These are phyloP conservation scores for Cynopterus sphinx DNA, from an alignment of 2,797 vertebrate species.

Conservation along the genomic window DNA sequence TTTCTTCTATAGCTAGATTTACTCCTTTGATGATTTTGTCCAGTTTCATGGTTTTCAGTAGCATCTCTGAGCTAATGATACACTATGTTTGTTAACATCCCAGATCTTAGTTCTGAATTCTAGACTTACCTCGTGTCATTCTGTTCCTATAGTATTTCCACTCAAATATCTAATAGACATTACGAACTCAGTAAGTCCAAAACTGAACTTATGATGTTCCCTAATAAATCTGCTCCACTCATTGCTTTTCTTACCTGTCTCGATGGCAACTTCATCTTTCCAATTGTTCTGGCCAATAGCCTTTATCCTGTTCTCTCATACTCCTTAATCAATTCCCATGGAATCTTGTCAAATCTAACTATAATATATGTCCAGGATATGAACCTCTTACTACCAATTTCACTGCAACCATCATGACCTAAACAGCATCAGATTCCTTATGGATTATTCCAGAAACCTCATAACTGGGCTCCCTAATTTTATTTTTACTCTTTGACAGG, in stretches of 20 bases:
- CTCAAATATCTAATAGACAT: neutral
- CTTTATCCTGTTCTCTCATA: neutral
- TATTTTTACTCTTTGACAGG: neutral
- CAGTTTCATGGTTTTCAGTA: neutral
- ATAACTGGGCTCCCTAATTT: neutral
- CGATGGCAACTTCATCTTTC: no score
- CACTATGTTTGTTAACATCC: accelerated
- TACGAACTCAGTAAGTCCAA: neutral
- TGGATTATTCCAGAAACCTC: neutral
- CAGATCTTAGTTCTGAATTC: neutral
- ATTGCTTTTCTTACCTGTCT: neutral
- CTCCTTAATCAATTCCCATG: accelerated
- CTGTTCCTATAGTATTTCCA: neutral
- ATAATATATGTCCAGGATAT: neutral
- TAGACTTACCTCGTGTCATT: neutral
- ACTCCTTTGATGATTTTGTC: neutral
- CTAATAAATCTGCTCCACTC: no score
- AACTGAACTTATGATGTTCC: neutral
- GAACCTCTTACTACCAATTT: neutral
- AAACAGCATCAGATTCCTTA: neutral
- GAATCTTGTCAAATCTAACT: neutral
- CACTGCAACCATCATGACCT: neutral
- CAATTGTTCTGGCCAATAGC: neutral
- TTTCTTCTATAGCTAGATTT: neutral
- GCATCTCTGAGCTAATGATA: neutral